These are phyloP conservation scores for Epizoanthus scotinus DNA, from an alignment of 92 coral and sea anemone species.

Conservation along the genomic window DNA sequence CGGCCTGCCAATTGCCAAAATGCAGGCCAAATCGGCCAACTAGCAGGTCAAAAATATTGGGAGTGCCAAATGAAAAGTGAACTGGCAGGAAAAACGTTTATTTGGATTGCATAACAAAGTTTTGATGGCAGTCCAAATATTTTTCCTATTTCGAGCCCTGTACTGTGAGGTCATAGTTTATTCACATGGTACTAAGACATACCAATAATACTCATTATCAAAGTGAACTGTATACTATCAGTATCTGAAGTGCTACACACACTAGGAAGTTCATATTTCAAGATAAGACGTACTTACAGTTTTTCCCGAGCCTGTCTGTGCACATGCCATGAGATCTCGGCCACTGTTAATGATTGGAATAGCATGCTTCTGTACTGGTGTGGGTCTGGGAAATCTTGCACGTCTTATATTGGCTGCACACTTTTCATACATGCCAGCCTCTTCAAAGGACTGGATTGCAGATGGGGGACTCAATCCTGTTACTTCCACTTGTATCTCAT, in stretches of 20 bases:
- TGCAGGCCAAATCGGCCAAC: too few species aligned
- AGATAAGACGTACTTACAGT: slow-evolving; percentile 68
- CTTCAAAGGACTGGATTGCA: slow-evolving; percentile 74
- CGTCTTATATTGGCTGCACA: slow-evolving; percentile 69
- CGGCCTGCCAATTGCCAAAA: too few species aligned
- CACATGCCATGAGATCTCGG: slow-evolving; percentile 97
- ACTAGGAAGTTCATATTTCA: not conserved
- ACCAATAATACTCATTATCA: too few species aligned
- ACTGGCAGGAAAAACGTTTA: too few species aligned
- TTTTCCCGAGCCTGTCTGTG: slow-evolving; percentile 99
- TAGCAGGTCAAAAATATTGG: too few species aligned
- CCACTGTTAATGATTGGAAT: slow-evolving; percentile 84
- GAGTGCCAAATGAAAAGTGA: too few species aligned
- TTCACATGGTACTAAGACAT: too few species aligned
- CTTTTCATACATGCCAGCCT: slow-evolving; percentile 76
- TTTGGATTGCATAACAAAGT: too few species aligned
- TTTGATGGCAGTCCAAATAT: too few species aligned
- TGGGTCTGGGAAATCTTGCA: slow-evolving; percentile 85
- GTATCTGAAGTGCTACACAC: not conserved
- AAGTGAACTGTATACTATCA: not conserved
- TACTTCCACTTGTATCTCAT: slow-evolving; percentile 79
- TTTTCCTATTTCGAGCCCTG: too few species aligned
- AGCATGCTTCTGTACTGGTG: slow-evolving; percentile 94
- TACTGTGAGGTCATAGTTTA: too few species aligned
- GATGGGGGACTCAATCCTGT: slow-evolving; percentile 75